A percentile compares a stretch with the other conserved stretches of the same genome.
These are phyloP conservation scores for Notocelia uddmanniana DNA, from an alignment of 2,888 invertebrate species.

Conservation along the genomic window DNA sequence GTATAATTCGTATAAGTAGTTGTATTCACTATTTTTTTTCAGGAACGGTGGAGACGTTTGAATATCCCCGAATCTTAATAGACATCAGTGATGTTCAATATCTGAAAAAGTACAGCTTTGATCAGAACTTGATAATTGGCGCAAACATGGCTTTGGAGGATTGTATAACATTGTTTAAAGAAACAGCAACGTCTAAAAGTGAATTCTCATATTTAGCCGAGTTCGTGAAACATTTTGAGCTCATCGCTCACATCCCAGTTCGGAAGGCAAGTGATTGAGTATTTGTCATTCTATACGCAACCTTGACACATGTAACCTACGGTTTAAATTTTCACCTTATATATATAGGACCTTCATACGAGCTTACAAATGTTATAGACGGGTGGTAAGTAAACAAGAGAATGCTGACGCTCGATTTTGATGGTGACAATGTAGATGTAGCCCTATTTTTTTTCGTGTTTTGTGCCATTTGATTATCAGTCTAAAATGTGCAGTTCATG, in stretches of 20 bases:
- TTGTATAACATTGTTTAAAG: conserved; percentile 79
- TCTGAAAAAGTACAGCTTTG: conserved; percentile 64
- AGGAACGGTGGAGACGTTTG: conserved; percentile 69
- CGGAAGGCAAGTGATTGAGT: conserved; percentile 80
- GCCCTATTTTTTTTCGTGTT: background rate
- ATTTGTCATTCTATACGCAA: too few species aligned
- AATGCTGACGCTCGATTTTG: background rate
- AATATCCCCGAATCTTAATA: conserved; percentile 66
- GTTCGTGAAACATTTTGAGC: conserved; percentile 85
- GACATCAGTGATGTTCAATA: conserved; percentile 71
- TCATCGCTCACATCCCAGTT: conserved; percentile 87
- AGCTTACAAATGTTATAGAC: too few species aligned
- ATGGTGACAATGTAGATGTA: background rate
- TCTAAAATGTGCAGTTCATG: background rate
- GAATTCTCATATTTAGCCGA: conserved; percentile 83
- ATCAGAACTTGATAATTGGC: conserved; percentile 83
- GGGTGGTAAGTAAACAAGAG: too few species aligned
- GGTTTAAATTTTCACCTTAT: too few species aligned
- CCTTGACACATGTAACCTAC: too few species aligned
- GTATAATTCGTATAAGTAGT: background rate
- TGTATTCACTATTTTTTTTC: conserved; percentile 57
- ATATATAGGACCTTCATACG: too few species aligned
- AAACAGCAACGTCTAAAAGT: conserved; percentile 62
- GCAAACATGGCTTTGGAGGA: conserved; percentile 85
- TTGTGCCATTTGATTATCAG: background rate